Evolutionary conservation across 2,113 vertebrate species (phyloP).

Genomic region (Anoura caudifer): DNA sequence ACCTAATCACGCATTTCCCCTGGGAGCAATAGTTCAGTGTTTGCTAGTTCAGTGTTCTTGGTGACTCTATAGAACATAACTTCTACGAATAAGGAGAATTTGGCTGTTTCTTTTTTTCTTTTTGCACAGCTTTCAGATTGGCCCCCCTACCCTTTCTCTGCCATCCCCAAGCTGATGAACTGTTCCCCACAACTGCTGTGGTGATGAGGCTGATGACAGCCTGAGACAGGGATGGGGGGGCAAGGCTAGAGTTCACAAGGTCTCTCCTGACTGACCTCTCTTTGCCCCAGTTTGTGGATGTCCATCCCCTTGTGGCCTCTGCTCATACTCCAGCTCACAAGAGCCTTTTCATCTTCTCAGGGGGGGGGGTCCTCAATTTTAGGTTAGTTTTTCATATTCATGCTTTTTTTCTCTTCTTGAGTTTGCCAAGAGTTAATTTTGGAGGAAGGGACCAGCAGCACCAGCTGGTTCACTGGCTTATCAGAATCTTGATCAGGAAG

Average conservation of each 20-base stretch:
- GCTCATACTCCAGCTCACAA: neutral
- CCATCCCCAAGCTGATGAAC: neutral
- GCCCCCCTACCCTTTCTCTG: neutral
- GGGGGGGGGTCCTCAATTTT: neutral
- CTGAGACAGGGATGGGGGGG: neutral
- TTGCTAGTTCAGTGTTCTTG: neutral
- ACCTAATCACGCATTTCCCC: neutral
- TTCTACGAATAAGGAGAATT: neutral
- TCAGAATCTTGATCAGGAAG: neutral
- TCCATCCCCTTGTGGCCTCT: fast-evolving
- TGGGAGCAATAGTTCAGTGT: neutral
- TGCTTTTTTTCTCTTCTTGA: neutral
- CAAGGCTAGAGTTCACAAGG: neutral
- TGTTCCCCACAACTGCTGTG: neutral
- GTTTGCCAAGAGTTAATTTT: neutral
- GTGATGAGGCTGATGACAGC: neutral
- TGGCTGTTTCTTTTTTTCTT: neutral
- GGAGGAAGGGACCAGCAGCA: neutral
- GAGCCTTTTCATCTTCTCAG: neutral
- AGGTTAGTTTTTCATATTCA: neutral
- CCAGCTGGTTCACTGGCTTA: neutral
- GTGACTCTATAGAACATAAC: neutral
- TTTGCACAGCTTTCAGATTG: neutral
- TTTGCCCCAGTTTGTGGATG: neutral
- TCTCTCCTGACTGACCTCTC: neutral